These are phyloP conservation scores for Rhea pennata DNA, from an alignment of 2,113 vertebrate genomes.

Conservation along the genomic window DNA sequence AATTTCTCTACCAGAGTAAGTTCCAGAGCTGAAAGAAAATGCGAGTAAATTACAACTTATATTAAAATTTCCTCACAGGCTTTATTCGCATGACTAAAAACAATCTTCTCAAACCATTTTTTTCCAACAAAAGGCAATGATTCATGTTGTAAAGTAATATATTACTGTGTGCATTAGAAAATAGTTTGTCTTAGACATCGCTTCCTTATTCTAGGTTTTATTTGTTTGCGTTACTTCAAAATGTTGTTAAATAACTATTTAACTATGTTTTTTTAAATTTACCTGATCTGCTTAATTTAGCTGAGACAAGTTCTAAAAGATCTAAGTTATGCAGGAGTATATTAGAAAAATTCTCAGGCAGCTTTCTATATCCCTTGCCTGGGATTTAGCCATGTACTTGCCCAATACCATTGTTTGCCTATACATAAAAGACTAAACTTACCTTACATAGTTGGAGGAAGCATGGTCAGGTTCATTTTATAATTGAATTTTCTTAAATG, in stretches of 20 bases:
- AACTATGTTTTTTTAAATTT: background rate
- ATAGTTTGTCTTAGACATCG: background rate
- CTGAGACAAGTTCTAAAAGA: background rate
- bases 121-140: background rate
- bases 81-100: background rate
- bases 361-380: background rate
- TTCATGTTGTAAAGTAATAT: background rate
- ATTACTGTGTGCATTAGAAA: background rate
- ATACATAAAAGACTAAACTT: background rate
- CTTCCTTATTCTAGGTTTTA: background rate
- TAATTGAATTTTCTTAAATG: slow-evolving; percentile 18
- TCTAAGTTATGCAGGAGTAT: background rate
- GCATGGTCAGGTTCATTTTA: slow-evolving; percentile 9
- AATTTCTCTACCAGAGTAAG: background rate
- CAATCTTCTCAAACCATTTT: background rate
- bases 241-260: background rate
- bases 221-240: background rate
- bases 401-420: background rate
- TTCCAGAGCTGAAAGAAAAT: background rate
- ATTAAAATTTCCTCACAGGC: background rate
- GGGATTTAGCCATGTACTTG: background rate
- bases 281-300: background rate
- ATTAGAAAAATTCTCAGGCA: background rate
- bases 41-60: background rate
- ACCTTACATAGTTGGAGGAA: background rate